These are phyloP conservation scores for Sinelater perroti DNA, from an alignment of 2,888 invertebrate species.

Conservation along the genomic window DNA sequence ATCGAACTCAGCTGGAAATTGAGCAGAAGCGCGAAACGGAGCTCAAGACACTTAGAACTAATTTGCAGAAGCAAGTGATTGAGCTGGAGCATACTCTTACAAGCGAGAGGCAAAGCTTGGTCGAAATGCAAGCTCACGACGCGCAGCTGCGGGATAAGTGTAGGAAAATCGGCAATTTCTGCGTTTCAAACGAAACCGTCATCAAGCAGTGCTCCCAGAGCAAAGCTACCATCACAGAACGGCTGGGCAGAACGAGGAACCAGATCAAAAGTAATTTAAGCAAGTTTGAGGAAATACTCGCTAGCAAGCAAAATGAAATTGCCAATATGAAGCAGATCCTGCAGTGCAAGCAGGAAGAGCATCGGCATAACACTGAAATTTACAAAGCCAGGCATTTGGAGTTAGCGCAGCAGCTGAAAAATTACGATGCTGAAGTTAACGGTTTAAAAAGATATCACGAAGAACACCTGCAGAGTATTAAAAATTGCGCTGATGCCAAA, in stretches of 20 bases:
- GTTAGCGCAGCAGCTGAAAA: neutral
- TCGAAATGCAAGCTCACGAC: neutral
- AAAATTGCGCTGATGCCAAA: neutral
- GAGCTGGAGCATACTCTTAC: neutral
- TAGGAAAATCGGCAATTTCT: neutral
- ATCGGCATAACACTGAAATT: neutral
- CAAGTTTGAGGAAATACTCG: neutral
- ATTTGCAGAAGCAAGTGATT: neutral
- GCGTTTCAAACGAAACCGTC: neutral
- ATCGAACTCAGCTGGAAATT: neutral
- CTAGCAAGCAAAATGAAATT: neutral
- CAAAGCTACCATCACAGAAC: neutral
- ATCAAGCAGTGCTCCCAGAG: neutral
- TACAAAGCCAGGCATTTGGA: neutral
- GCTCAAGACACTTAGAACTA: neutral
- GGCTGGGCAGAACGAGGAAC: neutral
- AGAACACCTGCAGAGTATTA: neutral
- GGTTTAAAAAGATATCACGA: neutral
- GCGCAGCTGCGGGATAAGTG: neutral
- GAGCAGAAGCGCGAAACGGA: neutral
- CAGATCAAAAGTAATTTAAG: neutral
- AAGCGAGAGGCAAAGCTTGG: neutral
- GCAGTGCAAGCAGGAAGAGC: neutral
- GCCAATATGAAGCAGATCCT: neutral
- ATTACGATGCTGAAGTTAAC: neutral